These are phyloP conservation scores for Cephalopterus ornatus DNA, from an alignment of 2,113 vertebrate species.

Conservation along the genomic window DNA sequence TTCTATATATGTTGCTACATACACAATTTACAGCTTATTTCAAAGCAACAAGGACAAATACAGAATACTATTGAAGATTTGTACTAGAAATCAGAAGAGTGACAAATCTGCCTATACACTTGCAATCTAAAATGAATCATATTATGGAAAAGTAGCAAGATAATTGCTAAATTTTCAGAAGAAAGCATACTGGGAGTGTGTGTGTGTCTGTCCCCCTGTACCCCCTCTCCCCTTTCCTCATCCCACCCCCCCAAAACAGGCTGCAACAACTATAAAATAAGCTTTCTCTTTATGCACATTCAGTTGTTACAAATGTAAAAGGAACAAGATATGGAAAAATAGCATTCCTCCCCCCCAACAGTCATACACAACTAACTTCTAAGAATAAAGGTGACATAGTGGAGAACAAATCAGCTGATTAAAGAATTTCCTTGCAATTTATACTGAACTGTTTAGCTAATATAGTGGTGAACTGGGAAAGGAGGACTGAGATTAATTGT, in stretches of 20 bases:
- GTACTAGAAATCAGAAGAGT: background rate
- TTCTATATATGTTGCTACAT: background rate
- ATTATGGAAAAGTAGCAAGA: background rate
- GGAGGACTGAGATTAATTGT: background rate
- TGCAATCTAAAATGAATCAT: background rate
- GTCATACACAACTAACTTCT: background rate
- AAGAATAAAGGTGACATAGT: background rate
- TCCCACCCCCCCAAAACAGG: background rate
- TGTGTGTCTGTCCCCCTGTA: background rate
- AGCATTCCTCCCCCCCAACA: background rate
- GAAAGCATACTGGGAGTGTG: background rate
- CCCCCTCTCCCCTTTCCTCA: background rate
- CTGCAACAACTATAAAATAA: background rate
- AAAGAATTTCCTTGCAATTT: background rate
- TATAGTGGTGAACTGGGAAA: background rate
- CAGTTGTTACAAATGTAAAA: background rate
- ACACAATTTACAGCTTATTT: background rate
- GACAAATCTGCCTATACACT: background rate
- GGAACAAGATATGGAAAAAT: background rate
- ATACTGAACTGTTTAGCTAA: background rate
- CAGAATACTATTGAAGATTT: background rate
- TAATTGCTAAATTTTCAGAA: background rate
- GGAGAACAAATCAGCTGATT: background rate
- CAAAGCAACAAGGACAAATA: background rate
- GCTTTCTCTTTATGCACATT: background rate